Percentiles rank a stretch among this genome's conserved stretches.
Conservation (phyloP, 2,888 invertebrate genomes). For the Cancer borealis region DNA sequence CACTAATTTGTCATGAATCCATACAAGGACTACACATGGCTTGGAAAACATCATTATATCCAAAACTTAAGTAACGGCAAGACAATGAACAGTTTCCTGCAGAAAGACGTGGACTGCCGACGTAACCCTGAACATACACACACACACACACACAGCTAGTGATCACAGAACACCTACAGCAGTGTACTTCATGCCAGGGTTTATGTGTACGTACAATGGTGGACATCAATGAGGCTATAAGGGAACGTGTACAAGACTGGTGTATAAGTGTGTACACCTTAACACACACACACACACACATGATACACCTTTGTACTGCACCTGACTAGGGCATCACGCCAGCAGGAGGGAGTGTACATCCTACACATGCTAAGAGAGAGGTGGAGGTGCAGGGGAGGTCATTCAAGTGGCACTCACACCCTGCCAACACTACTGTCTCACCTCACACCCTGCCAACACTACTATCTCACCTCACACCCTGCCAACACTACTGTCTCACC, state of each 20-base stretch:
- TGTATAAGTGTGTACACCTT: background rate
- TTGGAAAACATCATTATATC: background rate
- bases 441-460: too few species aligned
- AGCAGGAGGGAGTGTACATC: background rate
- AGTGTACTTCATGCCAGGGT: background rate
- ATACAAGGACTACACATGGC: background rate
- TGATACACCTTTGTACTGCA: constrained; percentile 6
- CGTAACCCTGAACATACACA: background rate
- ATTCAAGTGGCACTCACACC: background rate
- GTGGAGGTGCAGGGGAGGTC: background rate
- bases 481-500: background rate
- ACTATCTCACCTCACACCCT: background rate
- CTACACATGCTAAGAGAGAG: background rate
- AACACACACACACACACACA: background rate
- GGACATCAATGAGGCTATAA: background rate
- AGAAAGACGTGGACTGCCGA: constrained; percentile 9
- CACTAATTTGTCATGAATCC: constrained; percentile 39
- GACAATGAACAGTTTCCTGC: background rate
- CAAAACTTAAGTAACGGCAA: constrained; percentile 37
- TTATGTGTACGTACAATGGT: background rate
- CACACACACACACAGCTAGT: background rate
- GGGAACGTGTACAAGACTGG: background rate
- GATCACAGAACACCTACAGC: background rate
- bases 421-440: background rate
- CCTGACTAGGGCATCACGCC: constrained; percentile 26